Percentiles rank a stretch among this genome's conserved stretches.
These are phyloP conservation scores for Epiblema foenella DNA, from an alignment of 2,888 invertebrate genomes.

Conservation along the genomic window DNA sequence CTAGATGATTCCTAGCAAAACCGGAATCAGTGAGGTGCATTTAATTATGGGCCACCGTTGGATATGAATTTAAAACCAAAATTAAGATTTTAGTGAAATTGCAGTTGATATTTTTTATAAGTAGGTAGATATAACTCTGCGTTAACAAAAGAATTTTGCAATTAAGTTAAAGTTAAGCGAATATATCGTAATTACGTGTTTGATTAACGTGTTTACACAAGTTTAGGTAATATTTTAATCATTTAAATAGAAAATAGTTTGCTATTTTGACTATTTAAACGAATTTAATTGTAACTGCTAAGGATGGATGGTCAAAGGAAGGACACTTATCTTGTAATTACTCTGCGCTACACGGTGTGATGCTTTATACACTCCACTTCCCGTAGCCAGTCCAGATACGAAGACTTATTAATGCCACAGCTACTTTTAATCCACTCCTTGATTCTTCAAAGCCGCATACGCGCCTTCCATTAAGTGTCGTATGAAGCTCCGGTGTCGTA, in stretches of 20 bases:
- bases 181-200: background rate
- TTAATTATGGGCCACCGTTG: too few species aligned
- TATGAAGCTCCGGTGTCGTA: too few species aligned
- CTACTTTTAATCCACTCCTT: background rate
- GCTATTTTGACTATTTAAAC: conserved; percentile 10
- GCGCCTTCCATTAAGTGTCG: too few species aligned
- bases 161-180: background rate
- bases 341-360: too few species aligned
- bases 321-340: conserved; percentile 3
- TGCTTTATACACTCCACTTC: too few species aligned
- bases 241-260: conserved; percentile 3
- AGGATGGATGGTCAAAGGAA: conserved; percentile 3
- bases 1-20: too few species aligned
- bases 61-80: too few species aligned
- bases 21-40: too few species aligned
- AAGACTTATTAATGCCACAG: background rate
- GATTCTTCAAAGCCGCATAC: conserved; percentile 4
- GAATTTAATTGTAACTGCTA: too few species aligned
- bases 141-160: background rate
- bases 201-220: background rate
- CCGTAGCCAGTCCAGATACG: background rate
- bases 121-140: background rate
- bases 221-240: background rate
- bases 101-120: background rate
- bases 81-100: too few species aligned